Base-by-base conservation (phyloP, 1,140 invertebrate genomes). In the Formica selysi region DNA sequence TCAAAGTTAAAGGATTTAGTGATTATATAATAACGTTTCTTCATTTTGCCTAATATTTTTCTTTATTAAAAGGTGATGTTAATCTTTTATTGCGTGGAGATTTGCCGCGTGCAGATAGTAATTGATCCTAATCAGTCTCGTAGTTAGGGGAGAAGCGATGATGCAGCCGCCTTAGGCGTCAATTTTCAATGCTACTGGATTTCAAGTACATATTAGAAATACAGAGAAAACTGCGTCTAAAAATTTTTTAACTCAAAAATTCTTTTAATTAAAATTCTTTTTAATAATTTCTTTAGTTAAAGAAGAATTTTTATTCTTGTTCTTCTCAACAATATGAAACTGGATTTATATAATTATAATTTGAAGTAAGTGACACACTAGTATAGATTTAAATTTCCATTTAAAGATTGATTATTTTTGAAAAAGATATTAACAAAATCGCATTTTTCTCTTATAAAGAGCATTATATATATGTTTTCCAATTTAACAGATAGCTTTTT, bases 31-130 rank as follows among this genome's bases (percentile, higher is more conserved):
- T 36, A 32, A 22, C 5, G 22, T 41, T 22, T 19, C 16, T 71
- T 3, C 44, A 1, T 54, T 19, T 22, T 2, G 13, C 4, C 22
- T 10, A 48, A 48, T 65, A 36, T 41, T 51, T 32, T 3, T n/a
- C 6, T 48, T 44, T 13, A 32, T 22, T 5, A 67, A 41, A 57
- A 29, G 8, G 10, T 44, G 26, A 57, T 13, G 36, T 59, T 57
- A 59, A 71, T 70, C 36, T 71, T 81, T 81, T 71, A 81, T 32
- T 7, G 51, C 16, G 26, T n/a, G 41, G 26, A 19, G 57, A 57
- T 16, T 22, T 13, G 32, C 29, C 36, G 22, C 65, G 78, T 59
- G 36, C 64, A 54, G 44, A 70, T 44, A n/a, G 59, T 80, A 80
- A 80, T 80, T 36, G 48, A 80, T 59, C 16, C 22, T 81, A 29